Evolutionary conservation across 1,140 invertebrate genomes (phyloP), one percentile per base, ranked within the genome.

Genomic region (Andricus grossulariae): DNA sequence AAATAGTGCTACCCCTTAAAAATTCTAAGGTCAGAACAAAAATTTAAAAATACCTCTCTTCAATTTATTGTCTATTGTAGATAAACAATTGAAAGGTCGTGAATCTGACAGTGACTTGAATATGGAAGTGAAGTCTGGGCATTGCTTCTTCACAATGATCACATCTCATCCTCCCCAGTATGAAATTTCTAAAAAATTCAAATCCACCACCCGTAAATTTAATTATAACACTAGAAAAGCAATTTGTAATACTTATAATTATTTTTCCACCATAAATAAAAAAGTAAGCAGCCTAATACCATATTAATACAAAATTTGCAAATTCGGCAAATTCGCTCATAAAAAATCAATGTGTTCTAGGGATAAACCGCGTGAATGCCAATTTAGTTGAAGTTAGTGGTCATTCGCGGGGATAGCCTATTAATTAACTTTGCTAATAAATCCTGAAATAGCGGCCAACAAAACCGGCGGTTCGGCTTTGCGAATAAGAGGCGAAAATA

Each of bases 391-490:
- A 87, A 87, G 72, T 66, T 54, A 66, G 50, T 49, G 25, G 51
- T 55, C 71, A 78, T 52, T 73, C 54, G 60, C 73, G 75, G 32
- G 72, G 71, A 80, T 73, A 77, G 85, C 86, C 87, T 88, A 87
- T 89, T 88, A 89, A 90, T 89, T 87, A 88, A 85, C 82, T 78
- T 89, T 82, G 73, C 80, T 85, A 87, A 88, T 88, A 88, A 88
- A 88, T 88, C 83, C 51, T 71, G 60, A 54, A 72, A 72, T 72
- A 74, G 78, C 72, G 32, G 75, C 66, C 72, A 73, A 77, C 75
- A 76, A 78, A 83, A 80, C 19, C 66, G 73, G 72, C 76, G 79
- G 60, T 57, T 66, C 73, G 55, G 77, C 72, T 66, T 73, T 60
- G 54, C 71, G 76, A 76, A 51, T 25, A 39, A 49, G 32, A 32